Base-by-base conservation (phyloP, 2,113 vertebrate species). In the Engraulis encrasicolus region DNA sequence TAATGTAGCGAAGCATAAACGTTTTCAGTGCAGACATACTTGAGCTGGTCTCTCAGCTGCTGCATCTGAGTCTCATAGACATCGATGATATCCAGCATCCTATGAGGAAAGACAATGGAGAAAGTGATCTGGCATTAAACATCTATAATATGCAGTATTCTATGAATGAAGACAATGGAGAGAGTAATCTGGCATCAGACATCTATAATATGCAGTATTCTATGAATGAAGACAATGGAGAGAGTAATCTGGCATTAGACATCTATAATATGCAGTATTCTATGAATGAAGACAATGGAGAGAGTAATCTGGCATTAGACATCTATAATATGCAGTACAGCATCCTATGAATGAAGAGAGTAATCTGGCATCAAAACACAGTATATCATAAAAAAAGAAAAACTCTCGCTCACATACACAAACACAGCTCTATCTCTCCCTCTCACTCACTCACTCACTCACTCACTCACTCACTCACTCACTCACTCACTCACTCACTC, bases 51-150 rank as follows among this genome's bases (percentile, higher is more conserved):
- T 78, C 87, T 91, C 77, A 96, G 86, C 83, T 91, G 94, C 81
- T 90, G 91, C 85, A 97, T 93, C 86, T 96, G 94, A 81, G 92
- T 92, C 90, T 98, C 97, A 61, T 97, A 98, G 85, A 96, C 94
- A 87, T 96, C 95, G 78, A 98, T 97, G 34, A 97, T 90, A 80
- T 93, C 96, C 91, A 97, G 89, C 85, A 96, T 92, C 90, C 96
- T 98, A 74, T 14, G 34, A 31, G 27, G 66, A n/a, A 74, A 71
- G 17, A 34, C 0, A 4, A 34, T 31, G 0, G 2, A 14, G 66
- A 71, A 14, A 34, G 27, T 14, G 27, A 34, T 27, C 2, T n/a
- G n/a, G n/a, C n/a, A n/a, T n/a, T 97, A 98, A 85, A 96, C 94
- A 87, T 96, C 95, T 78, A 98, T 97, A 31, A 97, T 90, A 80